Percentiles rank a stretch among this genome's conserved stretches.
phyloP scores from a whole-genome alignment of 2,797 vertebrate species.

The Pipistrellus pipistrellus region DNA sequence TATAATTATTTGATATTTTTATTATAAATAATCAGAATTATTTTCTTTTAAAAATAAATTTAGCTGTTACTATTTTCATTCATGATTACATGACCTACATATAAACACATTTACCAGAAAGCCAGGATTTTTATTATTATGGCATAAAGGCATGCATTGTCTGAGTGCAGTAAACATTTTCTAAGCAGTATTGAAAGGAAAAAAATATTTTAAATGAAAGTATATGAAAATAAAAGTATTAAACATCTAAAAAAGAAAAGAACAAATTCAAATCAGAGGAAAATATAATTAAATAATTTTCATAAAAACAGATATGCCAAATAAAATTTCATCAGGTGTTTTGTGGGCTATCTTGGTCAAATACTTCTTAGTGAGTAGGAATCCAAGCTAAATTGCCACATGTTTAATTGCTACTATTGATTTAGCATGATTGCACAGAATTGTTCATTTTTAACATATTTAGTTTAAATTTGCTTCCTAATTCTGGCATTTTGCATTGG shows the following conservation, averaged over 20 bases:
- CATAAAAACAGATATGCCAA: background rate
- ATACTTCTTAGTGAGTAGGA: background rate
- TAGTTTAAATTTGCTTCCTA: constrained; percentile 9
- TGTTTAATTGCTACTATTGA: background rate
- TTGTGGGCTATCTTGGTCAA: background rate
- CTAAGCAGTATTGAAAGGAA: constrained; percentile 1
- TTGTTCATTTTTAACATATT: background rate
- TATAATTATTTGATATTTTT: constrained; percentile 15
- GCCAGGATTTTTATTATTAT: background rate
- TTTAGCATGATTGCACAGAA: background rate
- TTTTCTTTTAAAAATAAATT: constrained; percentile 22
- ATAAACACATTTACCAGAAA: background rate
- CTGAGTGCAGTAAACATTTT: background rate
- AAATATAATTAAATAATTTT: background rate
- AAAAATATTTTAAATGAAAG: constrained; percentile 9
- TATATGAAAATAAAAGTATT: background rate
- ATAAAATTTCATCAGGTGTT: background rate
- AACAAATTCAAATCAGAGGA: background rate
- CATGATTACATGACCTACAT: background rate
- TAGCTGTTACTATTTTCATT: background rate
- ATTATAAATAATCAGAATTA: background rate
- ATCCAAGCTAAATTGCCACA: background rate
- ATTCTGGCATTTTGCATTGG: constrained; percentile 37
- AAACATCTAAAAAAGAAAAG: background rate
- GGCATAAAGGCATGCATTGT: background rate